Evolutionary conservation across 2,113 vertebrate species (phyloP).

Genomic region (Melanerpes formicivorus): DNA sequence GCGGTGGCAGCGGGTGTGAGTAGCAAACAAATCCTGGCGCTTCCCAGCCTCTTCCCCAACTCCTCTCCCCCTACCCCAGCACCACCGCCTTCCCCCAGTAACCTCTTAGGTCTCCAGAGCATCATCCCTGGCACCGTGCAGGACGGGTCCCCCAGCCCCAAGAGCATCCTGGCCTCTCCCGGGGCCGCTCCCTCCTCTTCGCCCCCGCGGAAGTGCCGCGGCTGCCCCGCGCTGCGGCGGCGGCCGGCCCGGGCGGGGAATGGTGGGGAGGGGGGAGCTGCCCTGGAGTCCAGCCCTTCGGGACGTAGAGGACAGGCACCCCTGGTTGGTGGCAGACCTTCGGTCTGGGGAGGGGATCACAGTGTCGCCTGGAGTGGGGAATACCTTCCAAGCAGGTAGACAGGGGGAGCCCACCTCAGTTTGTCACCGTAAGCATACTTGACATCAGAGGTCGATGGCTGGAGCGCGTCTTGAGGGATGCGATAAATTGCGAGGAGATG

Average conservation of each 20-base stretch:
- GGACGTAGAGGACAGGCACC: neutral
- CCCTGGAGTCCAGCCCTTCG: neutral
- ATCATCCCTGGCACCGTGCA: neutral
- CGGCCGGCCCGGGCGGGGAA: neutral
- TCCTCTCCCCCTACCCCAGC: neutral
- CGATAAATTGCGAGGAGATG: rapidly evolving
- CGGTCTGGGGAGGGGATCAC: too few relatives aligned
- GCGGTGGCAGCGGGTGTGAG: neutral
- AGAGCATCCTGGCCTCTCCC: too few relatives aligned
- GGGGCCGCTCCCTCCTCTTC: neutral
- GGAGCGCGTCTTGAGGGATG: neutral
- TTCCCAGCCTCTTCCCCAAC: neutral
- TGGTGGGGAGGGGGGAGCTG: neutral
- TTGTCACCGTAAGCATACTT: neutral
- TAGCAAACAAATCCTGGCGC: too few relatives aligned
- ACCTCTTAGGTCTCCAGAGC: neutral
- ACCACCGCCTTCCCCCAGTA: too few relatives aligned
- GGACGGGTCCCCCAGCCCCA: neutral
- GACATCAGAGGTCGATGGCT: rapidly evolving
- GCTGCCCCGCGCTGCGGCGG: neutral
- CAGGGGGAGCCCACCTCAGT: neutral
- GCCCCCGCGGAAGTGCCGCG: neutral
- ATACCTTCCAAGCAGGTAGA: neutral
- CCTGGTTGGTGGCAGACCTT: neutral
- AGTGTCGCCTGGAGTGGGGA: neutral